Evolutionary conservation across 2,113 vertebrate genomes (phyloP), one percentile per base, ranked within the genome.

Genomic region (Pituophis catenifer): DNA sequence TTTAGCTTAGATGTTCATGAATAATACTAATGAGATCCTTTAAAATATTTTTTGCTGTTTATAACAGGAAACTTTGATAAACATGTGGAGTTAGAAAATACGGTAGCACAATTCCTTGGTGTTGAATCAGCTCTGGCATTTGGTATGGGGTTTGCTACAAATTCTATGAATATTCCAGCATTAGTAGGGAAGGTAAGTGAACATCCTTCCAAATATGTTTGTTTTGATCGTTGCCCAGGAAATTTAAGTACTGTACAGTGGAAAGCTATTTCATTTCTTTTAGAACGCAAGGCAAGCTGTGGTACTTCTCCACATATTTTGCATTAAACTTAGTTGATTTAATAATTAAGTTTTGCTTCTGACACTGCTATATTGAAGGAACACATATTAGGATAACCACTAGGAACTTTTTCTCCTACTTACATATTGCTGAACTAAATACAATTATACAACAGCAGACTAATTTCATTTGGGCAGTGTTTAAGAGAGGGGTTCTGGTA

Each of bases 121-220:
- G 98, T 98, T 4, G 98, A 99, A 96, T 98, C 98, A 21, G 97
- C 98, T 65, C 98, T 99, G 98, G 97, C 97, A 9, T 99, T 98
- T 93, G 99, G 99, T 53, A 99, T 99, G 99, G 99, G 99, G 89
- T 99, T 99, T 53, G 99, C 99, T 94, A 99, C 99, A 55, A 99
- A 99, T 96, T 98, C 99, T 0, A 99, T 98, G 98, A 99, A 99
- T 96, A 99, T 99, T 90, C 99, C 99, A 88, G 98, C 98, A 92
- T 97, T 99, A 59, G 98, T 99, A 96, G 98, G 98, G 91, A 99
- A 99, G 98, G 99, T 99, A 91, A 97, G 97, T 87, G 89, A 21
- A 44, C 70, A 92, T 38, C 93, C 95, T 65, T 88, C 87, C 70
- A 29, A 93, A 3, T 13, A 54, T 0, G 3, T 26, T 26, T 62